A percentile compares a stretch with the other conserved stretches of the same genome.
phyloP scores from a whole-genome alignment of 2,888 invertebrate genomes.

The Pediacus dermestoides region DNA sequence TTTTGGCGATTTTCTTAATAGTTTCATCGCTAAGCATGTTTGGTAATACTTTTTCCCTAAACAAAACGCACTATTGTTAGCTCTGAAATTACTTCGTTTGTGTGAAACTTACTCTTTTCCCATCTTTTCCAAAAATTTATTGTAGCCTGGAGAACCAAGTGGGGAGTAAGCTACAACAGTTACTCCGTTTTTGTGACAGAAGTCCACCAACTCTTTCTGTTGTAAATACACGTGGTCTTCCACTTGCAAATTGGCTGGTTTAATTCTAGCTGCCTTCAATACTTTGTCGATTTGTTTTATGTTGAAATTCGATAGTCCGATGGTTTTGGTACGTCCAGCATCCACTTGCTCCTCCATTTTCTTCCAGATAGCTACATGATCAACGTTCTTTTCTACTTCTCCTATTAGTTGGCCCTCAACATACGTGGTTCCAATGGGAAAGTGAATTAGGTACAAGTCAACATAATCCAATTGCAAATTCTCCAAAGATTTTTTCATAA shows the following conservation, averaged over 20 bases:
- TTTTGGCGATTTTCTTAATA: constrained; percentile 50
- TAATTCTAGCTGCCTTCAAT: constrained; percentile 52
- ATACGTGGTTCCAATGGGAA: constrained; percentile 27
- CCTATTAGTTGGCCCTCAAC: neutral
- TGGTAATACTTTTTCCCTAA: constrained; percentile 17
- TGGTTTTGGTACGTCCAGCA: constrained; percentile 66
- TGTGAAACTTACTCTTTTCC: constrained; percentile 15
- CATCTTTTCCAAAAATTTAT: constrained; percentile 44
- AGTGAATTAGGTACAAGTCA: constrained; percentile 34
- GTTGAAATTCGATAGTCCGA: constrained; percentile 83
- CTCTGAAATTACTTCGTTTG: too few relatives aligned
- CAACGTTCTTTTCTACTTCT: neutral
- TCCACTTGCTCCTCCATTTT: too few relatives aligned
- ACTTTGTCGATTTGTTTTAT: constrained; percentile 63
- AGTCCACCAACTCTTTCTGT: constrained; percentile 47
- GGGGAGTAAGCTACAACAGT: constrained; percentile 46
- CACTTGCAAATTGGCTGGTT: constrained; percentile 62
- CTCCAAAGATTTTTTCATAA: constrained; percentile 29
- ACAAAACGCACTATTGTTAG: too few relatives aligned
- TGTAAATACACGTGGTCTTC: constrained; percentile 56
- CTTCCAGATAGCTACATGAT: constrained; percentile 36
- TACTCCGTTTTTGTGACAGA: constrained; percentile 19
- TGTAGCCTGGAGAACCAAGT: constrained; percentile 46
- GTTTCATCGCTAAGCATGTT: constrained; percentile 39
- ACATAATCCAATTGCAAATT: constrained; percentile 33